These are phyloP conservation scores for Choristoneura rosaceana DNA, from an alignment of 2,888 invertebrate species.

Conservation along the genomic window DNA sequence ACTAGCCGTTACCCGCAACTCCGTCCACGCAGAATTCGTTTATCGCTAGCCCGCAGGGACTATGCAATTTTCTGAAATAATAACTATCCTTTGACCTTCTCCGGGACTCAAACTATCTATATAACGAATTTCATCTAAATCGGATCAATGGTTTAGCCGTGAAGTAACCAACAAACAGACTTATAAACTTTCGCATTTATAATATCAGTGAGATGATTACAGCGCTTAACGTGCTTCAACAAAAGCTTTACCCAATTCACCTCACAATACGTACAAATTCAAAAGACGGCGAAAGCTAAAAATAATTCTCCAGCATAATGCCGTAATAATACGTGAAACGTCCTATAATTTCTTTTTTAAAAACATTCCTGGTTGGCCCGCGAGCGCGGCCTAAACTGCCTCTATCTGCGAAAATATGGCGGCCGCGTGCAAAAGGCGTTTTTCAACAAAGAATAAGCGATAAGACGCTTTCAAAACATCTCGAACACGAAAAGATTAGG, in stretches of 20 bases:
- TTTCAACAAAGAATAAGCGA: constrained; percentile 40
- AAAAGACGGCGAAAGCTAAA: constrained; percentile 1
- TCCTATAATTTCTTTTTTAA: constrained; percentile 26
- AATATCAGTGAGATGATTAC: too few species aligned
- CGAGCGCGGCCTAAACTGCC: constrained; percentile 49
- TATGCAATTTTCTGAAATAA: too few species aligned
- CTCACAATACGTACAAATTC: constrained; percentile 14
- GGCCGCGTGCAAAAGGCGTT: constrained; percentile 50
- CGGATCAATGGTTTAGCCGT: too few species aligned
- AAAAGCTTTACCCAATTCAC: constrained; percentile 12
- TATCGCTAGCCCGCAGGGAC: too few species aligned
- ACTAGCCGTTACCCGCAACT: too few species aligned
- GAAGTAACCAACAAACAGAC: too few species aligned
- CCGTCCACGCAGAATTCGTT: too few species aligned
- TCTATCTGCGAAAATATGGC: constrained; percentile 53
- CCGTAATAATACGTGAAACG: constrained; percentile 28
- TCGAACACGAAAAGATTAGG: constrained; percentile 34
- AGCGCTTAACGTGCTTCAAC: neutral
- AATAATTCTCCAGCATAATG: constrained; percentile 9
- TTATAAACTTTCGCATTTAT: too few species aligned
- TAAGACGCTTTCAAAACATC: constrained; percentile 37
- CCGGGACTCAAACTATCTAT: too few species aligned
- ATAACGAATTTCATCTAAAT: too few species aligned
- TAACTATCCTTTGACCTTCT: too few species aligned
- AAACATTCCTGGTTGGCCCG: constrained; percentile 27